Percentiles rank a stretch among this genome's conserved stretches.
These are phyloP conservation scores for Tragelaphus buxtoni DNA, from an alignment of 2,113 vertebrate genomes.

Conservation along the genomic window DNA sequence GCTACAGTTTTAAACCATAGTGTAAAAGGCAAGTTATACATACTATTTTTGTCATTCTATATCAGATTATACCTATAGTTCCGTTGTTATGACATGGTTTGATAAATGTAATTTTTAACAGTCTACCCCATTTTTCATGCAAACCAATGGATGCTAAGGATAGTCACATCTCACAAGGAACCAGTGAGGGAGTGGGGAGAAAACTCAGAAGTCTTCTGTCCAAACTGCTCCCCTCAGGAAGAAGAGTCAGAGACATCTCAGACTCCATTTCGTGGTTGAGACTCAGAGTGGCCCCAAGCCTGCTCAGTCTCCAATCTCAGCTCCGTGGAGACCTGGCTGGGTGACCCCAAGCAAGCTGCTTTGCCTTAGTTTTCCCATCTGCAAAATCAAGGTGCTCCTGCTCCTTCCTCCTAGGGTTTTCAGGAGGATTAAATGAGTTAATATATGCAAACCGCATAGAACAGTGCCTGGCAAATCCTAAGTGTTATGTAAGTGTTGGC, in stretches of 20 bases:
- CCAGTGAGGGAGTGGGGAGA: no score
- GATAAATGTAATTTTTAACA: neutral
- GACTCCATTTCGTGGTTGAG: accelerated
- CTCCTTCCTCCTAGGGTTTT: neutral
- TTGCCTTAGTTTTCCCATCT: neutral
- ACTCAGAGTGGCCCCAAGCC: neutral
- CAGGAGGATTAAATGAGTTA: neutral
- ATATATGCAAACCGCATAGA: neutral
- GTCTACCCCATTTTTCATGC: neutral
- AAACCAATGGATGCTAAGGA: neutral
- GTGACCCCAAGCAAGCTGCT: neutral
- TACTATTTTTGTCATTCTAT: neutral
- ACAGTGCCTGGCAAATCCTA: neutral
- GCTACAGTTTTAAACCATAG: neutral
- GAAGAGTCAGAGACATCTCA: neutral
- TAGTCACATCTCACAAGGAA: neutral
- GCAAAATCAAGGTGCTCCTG: neutral
- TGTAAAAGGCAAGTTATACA: neutral
- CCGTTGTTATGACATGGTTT: neutral
- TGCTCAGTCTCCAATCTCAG: neutral
- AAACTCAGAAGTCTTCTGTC: neutral
- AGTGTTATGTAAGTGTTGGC: neutral
- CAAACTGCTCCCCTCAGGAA: neutral
- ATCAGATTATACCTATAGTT: neutral
- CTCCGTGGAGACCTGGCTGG: accelerated